These are phyloP conservation scores for Pyralis farinalis DNA, from an alignment of 2,888 invertebrate species.

Conservation along the genomic window DNA sequence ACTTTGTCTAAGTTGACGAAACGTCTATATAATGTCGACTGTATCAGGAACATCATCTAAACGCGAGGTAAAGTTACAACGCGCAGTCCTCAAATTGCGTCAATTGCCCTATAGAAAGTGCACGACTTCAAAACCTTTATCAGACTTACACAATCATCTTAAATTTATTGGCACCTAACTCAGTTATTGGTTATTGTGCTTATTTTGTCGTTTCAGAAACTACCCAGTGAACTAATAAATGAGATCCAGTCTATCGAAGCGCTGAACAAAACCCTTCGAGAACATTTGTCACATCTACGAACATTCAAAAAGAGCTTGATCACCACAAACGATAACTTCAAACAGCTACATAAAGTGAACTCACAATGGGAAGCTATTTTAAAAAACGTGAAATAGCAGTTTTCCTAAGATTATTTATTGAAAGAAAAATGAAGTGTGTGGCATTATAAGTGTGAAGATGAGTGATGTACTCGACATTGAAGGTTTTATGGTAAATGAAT, in stretches of 20 bases:
- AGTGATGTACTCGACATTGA: no score
- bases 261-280: constrained; percentile 45
- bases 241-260: constrained; percentile 54
- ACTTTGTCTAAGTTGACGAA: no score
- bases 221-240: constrained; percentile 36
- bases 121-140: no score
- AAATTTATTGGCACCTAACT: no score
- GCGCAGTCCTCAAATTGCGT: neutral
- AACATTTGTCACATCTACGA: constrained; percentile 47
- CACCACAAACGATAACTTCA: constrained; percentile 43
- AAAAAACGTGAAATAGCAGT: constrained; percentile 20
- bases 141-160: no score
- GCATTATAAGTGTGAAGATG: no score
- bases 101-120: no score
- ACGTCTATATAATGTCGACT: constrained; percentile 38
- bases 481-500: no score
- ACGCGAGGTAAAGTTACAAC: constrained; percentile 30
- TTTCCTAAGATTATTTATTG: no score
- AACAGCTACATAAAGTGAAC: constrained; percentile 52
- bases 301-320: constrained; percentile 44
- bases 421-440: no score
- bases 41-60: constrained; percentile 40
- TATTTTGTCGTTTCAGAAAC: constrained; percentile 37
- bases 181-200: no score
- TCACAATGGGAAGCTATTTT: constrained; percentile 46